Base-by-base conservation (phyloP, 1,140 invertebrate species). In the Drosophila cardini region DNA sequence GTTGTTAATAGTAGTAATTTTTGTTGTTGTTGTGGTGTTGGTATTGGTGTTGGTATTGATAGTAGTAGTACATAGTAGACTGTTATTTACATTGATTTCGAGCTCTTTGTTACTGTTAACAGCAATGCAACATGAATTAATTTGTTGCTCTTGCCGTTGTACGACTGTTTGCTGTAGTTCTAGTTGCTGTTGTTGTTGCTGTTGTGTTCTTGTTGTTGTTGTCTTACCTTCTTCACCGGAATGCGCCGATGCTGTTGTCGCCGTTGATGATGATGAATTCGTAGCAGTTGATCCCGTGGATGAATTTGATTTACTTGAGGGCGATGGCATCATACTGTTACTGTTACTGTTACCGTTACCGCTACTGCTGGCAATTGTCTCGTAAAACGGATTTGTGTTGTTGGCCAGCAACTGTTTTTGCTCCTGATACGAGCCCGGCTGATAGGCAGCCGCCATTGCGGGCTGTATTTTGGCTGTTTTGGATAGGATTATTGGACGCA, bases 151-250 rank as follows among this genome's bases (percentile, higher is more conserved):
- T 32, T 60, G 38, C 2, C 15, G 45, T 52, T 42, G 9, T 10
- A 5, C 13, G 21, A 26, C 21, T 26, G 21, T 26, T 4, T 53
- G 45, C 5, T 36, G 38, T 62, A 8, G 45, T 36, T 38, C 10
- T n/a, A 2, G 40, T 13, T n/a, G 58, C 13, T 15, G 34, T 26
- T 58, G 56, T 43, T 68, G 9, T 58, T 48, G 52, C n/a, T 63
- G n/a, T 38, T 46, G 7, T 64, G 46, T 48, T 50, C 15, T 26
- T 42, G 36, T 43, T 64, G 46, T 48, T 50, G 21, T 26, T 42
- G 36, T 43, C 90, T 91, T 91, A 91, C 90, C 90, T 91, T 91
- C 90, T 86, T 91, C 90, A 52, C 74, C 78, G 13, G 85, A 85
- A 40, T 83, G 78, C 10, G 70, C 80, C 9, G 74, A 86, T 38